Conservation (phyloP, 2,888 invertebrate genomes). For the Polymixis flavicincta region DNA sequence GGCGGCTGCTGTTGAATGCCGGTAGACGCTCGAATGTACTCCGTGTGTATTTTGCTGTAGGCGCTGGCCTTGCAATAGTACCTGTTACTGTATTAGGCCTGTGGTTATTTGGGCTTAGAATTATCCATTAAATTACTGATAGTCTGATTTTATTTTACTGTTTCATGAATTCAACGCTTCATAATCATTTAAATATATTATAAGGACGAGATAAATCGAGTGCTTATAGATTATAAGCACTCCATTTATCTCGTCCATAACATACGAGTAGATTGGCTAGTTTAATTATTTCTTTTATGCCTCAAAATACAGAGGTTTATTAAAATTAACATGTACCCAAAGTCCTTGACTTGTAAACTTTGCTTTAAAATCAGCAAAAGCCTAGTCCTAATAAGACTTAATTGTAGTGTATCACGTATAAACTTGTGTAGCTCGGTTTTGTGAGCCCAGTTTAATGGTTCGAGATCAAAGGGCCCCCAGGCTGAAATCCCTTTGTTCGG, state of each 20-base stretch:
- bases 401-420: slow-evolving; percentile 64
- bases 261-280: neutral
- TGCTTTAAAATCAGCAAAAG: slow-evolving; percentile 49
- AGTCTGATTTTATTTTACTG: neutral
- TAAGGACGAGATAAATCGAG: too few relatives aligned
- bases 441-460: slow-evolving; percentile 65
- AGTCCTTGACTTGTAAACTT: slow-evolving; percentile 45
- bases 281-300: neutral
- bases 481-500: slow-evolving; percentile 61
- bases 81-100: slow-evolving; percentile 1
- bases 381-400: slow-evolving; percentile 53
- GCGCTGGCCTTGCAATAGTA: neutral
- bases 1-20: slow-evolving; percentile 49
- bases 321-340: slow-evolving; percentile 31
- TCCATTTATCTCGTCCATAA: too few relatives aligned
- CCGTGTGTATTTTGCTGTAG: slow-evolving; percentile 17
- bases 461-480: slow-evolving; percentile 69
- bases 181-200: neutral
- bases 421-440: slow-evolving; percentile 61
- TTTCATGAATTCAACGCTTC: neutral
- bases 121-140: neutral
- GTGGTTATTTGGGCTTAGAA: neutral
- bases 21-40: slow-evolving; percentile 21
- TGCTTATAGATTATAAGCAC: neutral
- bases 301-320: slow-evolving; percentile 9